Evolutionary conservation across 2,888 invertebrate genomes (phyloP).

Genomic region (Scaeva pyrastri): DNA sequence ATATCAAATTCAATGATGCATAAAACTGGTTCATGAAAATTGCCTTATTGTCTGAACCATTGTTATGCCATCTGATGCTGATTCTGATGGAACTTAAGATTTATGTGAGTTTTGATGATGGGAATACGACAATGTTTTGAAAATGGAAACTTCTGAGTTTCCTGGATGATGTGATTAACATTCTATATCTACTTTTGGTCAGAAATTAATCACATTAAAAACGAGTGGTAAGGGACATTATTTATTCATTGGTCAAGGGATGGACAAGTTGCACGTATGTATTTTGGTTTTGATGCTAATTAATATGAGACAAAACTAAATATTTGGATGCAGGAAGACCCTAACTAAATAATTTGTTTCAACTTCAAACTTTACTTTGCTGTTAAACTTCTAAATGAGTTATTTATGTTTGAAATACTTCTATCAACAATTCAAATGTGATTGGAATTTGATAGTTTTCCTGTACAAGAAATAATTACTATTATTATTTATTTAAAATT

Average conservation of each 20-base stretch:
- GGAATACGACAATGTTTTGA: background rate
- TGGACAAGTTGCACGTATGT: background rate
- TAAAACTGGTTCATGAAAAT: conserved; percentile 18
- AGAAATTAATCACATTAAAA: conserved; percentile 8
- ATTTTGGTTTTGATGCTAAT: background rate
- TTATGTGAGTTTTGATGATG: background rate
- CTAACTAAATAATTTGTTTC: too few relatives aligned
- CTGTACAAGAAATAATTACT: too few relatives aligned
- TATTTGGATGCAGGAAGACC: too few relatives aligned
- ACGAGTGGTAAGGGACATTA: background rate
- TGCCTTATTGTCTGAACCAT: conserved; percentile 1
- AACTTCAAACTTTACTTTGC: too few relatives aligned
- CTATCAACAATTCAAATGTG: too few relatives aligned
- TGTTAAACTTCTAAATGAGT: too few relatives aligned
- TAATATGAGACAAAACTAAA: too few relatives aligned
- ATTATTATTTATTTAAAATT: too few relatives aligned
- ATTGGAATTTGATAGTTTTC: too few relatives aligned
- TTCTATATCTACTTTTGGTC: background rate
- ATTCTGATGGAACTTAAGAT: background rate
- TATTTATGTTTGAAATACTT: too few relatives aligned
- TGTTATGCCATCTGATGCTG: conserved; percentile 27
- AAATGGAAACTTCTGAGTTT: background rate
- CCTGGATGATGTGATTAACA: background rate
- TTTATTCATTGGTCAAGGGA: background rate
- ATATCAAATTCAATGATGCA: conserved; percentile 27